A percentile compares a stretch with the other conserved stretches of the same genome.
phyloP scores from a whole-genome alignment of 2,888 invertebrate genomes.

The Sturmia bella region DNA sequence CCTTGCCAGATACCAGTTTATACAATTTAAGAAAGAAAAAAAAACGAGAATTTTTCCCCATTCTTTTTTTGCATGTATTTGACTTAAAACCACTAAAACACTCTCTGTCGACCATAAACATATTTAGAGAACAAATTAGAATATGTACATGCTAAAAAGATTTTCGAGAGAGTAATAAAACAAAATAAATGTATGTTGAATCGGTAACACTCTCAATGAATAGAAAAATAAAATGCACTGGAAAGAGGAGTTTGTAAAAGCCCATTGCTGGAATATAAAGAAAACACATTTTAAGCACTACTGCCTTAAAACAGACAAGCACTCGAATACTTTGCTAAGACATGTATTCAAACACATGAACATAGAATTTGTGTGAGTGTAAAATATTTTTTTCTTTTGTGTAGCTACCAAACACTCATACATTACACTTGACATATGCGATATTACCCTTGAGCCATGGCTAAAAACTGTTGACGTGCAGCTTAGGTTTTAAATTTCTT shows the following conservation, averaged over 20 bases:
- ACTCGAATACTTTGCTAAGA: not conserved
- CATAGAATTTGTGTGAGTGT: slow-evolving; percentile 1
- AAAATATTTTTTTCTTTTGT: slow-evolving; percentile 28
- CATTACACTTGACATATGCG: slow-evolving; percentile 61
- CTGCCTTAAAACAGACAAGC: not conserved
- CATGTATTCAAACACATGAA: not conserved
- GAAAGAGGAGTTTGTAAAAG: not conserved
- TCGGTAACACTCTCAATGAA: not conserved
- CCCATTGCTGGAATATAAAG: too few relatives aligned
- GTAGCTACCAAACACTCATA: slow-evolving; percentile 25
- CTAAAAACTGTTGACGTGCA: slow-evolving; percentile 35
- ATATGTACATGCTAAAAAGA: slow-evolving; percentile 26
- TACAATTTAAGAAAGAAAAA: too few relatives aligned
- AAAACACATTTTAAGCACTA: slow-evolving; percentile 1
- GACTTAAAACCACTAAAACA: not conserved
- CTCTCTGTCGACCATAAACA: slow-evolving; percentile 35
- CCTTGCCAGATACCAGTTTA: not conserved
- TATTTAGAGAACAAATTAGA: slow-evolving; percentile 47
- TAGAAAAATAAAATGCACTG: not conserved
- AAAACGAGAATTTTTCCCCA: too few relatives aligned
- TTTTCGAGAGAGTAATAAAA: slow-evolving; percentile 14
- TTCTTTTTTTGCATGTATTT: not conserved
- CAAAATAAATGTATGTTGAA: not conserved
- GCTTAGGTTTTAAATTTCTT: slow-evolving; percentile 10
- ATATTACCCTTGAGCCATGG: slow-evolving; percentile 62